Evolutionary conservation across 2,797 vertebrate species (phyloP).

Genomic region (Taenioides sp.): DNA sequence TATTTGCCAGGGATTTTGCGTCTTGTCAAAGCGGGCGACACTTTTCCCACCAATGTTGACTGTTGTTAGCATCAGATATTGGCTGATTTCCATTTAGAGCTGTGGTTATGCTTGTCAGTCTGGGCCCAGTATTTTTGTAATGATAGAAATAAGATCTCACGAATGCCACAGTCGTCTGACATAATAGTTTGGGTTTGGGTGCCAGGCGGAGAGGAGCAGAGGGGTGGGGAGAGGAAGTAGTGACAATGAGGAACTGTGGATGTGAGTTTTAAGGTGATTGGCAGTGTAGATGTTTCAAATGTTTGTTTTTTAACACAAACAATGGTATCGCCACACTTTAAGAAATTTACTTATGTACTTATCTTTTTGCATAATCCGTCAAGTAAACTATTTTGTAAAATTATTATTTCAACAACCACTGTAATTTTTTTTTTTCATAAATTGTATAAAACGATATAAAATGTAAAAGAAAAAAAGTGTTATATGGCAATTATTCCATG

Average conservation of each 20-base stretch:
- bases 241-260: constrained; percentile 24
- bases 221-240: constrained; percentile 5
- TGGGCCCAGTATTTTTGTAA: constrained; percentile 78
- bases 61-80: constrained; percentile 82
- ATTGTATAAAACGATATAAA: too few species aligned
- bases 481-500: too few species aligned
- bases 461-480: too few species aligned
- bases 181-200: constrained; percentile 73
- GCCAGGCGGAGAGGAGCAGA: constrained; percentile 10
- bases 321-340: not conserved
- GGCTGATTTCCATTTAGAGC: constrained; percentile 83
- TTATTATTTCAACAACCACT: too few species aligned
- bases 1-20: constrained; percentile 66
- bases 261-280: constrained; percentile 7
- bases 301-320: not conserved
- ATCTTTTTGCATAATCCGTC: too few species aligned
- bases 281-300: not conserved
- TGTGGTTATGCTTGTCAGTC: constrained; percentile 82
- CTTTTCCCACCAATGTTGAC: constrained; percentile 69
- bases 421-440: too few species aligned
- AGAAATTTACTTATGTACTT: too few species aligned
- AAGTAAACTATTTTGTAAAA: too few species aligned
- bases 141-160: constrained; percentile 80
- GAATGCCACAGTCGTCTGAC: constrained; percentile 78
- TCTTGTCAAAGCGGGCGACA: constrained; percentile 76